phyloP scores from a whole-genome alignment of 2,888 invertebrate species.

The Nymphalis urticae region DNA sequence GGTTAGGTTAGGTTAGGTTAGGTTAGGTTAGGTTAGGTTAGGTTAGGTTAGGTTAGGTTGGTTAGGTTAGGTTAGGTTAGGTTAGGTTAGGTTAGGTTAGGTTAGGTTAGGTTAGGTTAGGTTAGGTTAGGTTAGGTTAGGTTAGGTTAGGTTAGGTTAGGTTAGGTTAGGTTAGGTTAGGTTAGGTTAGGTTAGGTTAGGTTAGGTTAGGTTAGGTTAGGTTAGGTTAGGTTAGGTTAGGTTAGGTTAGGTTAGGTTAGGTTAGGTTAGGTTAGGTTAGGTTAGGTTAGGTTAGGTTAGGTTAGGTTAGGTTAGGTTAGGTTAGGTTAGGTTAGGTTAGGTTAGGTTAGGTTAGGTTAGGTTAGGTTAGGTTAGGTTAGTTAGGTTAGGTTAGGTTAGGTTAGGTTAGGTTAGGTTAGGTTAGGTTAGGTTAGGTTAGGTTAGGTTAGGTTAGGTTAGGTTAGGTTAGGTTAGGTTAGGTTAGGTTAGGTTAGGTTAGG shows the following conservation, averaged over 20 bases:
- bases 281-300: constrained; percentile 26
- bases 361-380: constrained; percentile 36
- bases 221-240: constrained; percentile 40
- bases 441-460: constrained; percentile 47
- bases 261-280: constrained; percentile 30
- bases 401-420: constrained; percentile 38
- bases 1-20: constrained; percentile 39
- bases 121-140: constrained; percentile 37
- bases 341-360: constrained; percentile 39
- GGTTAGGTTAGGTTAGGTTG: constrained; percentile 37
- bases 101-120: constrained; percentile 35
- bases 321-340: constrained; percentile 38
- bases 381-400: constrained; percentile 36
- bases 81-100: constrained; percentile 36
- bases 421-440: constrained; percentile 46
- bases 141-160: constrained; percentile 40
- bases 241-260: constrained; percentile 38
- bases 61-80: constrained; percentile 35
- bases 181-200: constrained; percentile 33
- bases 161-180: constrained; percentile 32
- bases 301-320: constrained; percentile 38
- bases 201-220: constrained; percentile 40
- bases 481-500: constrained; percentile 40
- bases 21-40: constrained; percentile 38
- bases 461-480: constrained; percentile 46